These are phyloP conservation scores for Pachycephala philippinensis DNA, from an alignment of 2,113 vertebrate species.

Conservation along the genomic window DNA sequence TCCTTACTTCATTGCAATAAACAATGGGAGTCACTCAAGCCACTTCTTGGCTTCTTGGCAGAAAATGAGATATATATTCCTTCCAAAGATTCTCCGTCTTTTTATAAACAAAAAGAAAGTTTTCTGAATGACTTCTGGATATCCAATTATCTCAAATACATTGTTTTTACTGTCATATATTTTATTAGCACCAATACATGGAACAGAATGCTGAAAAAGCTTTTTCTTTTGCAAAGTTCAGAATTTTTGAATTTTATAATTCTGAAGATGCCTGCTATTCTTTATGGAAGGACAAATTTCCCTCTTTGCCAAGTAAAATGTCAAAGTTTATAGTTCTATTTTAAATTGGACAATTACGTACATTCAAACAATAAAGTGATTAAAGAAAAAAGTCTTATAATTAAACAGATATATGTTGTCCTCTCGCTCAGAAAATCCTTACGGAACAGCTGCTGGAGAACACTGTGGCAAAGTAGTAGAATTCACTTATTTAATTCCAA, in stretches of 20 bases:
- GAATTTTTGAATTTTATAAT: not conserved
- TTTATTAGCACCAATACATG: not conserved
- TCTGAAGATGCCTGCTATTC: not conserved
- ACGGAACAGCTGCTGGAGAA: not conserved
- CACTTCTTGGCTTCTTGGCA: not conserved
- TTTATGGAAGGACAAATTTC: not conserved
- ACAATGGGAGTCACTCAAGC: not conserved
- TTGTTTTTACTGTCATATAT: not conserved
- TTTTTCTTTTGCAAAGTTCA: not conserved
- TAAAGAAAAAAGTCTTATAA: not conserved
- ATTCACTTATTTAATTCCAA: not conserved
- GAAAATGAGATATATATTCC: not conserved
- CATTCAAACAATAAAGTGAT: not conserved
- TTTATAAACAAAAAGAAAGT: not conserved
- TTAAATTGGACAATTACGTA: not conserved
- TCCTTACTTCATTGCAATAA: not conserved
- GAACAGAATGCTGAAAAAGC: not conserved
- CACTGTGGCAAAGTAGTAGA: not conserved
- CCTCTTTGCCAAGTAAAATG: not conserved
- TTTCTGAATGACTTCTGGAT: not conserved
- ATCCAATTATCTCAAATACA: not conserved
- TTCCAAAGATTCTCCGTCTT: not conserved
- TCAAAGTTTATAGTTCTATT: not conserved
- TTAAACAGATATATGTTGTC: not conserved
- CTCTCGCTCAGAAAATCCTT: not conserved